These are phyloP conservation scores for Hyperopisus bebe DNA, from an alignment of 2,113 vertebrate species.

Conservation along the genomic window DNA sequence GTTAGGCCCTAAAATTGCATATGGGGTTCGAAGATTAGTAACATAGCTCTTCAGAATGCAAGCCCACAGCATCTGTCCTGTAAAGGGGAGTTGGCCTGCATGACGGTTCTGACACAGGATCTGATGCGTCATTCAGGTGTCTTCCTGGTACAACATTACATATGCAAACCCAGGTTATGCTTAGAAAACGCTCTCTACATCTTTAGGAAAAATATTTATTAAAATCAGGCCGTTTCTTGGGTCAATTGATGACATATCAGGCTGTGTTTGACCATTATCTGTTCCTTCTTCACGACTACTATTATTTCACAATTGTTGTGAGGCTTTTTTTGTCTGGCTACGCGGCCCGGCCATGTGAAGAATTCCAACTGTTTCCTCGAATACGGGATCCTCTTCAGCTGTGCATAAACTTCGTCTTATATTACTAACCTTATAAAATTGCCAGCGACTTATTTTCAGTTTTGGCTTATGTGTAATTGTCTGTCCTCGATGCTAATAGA, in stretches of 20 bases:
- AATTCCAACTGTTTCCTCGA: not conserved
- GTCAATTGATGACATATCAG: not conserved
- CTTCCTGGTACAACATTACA: not conserved
- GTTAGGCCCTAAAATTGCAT: not conserved
- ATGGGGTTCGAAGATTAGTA: not conserved
- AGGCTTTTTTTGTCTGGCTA: not conserved
- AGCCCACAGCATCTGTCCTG: not conserved
- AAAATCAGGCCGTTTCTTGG: not conserved
- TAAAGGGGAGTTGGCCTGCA: not conserved
- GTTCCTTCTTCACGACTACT: not conserved
- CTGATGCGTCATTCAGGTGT: not conserved
- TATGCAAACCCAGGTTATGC: not conserved
- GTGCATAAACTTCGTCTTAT: not conserved
- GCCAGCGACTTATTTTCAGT: not conserved
- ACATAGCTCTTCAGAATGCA: not conserved
- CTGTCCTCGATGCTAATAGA: not conserved
- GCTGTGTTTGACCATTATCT: not conserved
- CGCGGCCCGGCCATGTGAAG: not conserved
- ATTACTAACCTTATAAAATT: not conserved
- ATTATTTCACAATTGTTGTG: not conserved
- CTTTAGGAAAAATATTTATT: not conserved
- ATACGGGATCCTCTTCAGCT: not conserved
- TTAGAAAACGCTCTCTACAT: not conserved
- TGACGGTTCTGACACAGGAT: not conserved
- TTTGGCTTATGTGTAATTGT: not conserved